Evolutionary conservation across 2,888 invertebrate genomes (phyloP).

Genomic region (Linnaemya tessellans): DNA sequence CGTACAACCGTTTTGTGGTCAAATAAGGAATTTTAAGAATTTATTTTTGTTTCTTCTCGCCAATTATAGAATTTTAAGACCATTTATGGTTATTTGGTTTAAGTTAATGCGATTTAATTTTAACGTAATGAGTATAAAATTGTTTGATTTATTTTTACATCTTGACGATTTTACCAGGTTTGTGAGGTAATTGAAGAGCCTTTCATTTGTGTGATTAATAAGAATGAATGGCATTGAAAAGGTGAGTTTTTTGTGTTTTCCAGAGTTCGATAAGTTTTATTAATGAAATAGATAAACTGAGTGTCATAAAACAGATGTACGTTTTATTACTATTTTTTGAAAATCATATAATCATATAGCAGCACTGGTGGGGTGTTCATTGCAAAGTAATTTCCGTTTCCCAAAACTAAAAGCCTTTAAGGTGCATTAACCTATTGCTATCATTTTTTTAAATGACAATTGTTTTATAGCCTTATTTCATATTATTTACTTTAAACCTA

Average conservation of each 20-base stretch:
- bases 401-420: conserved; percentile 27
- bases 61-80: conserved; percentile 20
- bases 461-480: conserved; percentile 8
- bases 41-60: no score
- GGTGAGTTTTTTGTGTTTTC: background rate
- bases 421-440: conserved; percentile 51
- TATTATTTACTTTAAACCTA: conserved; percentile 25
- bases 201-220: no score
- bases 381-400: conserved; percentile 1
- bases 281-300: no score
- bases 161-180: background rate
- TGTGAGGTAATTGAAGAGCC: no score
- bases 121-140: background rate
- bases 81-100: conserved; percentile 14
- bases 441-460: background rate
- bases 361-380: no score
- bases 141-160: background rate
- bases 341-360: no score
- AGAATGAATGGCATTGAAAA: no score
- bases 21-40: conserved; percentile 34
- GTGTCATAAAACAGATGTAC: no score
- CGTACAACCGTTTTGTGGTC: no score
- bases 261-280: no score
- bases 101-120: background rate
- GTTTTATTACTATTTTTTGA: no score